Percentiles rank a stretch among this genome's conserved stretches.
phyloP scores from a whole-genome alignment of 2,797 vertebrate species.

The Spinus pinus region DNA sequence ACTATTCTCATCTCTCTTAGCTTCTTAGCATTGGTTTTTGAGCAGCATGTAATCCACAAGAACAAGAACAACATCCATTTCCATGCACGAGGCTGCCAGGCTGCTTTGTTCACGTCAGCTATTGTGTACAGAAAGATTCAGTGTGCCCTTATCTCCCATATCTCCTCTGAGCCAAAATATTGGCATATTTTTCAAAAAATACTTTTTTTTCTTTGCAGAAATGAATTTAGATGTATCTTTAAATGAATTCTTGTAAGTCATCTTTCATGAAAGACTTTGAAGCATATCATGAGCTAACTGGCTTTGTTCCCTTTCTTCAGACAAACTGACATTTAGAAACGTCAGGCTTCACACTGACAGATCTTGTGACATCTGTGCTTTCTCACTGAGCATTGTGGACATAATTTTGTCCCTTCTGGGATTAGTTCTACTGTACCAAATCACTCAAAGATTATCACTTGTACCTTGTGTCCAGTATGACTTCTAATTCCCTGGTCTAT shows the following conservation, averaged over 20 bases:
- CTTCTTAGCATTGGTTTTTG: neutral
- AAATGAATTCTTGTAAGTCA: neutral
- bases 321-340: neutral
- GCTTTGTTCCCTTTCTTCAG: neutral
- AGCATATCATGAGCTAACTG: neutral
- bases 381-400: neutral
- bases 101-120: neutral
- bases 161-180: neutral
- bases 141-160: neutral
- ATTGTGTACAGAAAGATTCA: neutral
- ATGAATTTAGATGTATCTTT: neutral
- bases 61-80: neutral
- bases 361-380: neutral
- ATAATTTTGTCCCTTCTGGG: neutral
- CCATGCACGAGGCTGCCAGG: neutral
- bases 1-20: neutral
- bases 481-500: neutral
- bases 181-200: neutral
- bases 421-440: neutral
- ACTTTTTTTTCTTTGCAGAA: neutral
- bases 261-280: neutral
- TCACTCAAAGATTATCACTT: neutral
- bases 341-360: neutral
- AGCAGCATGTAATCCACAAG: neutral
- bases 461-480: neutral